These are phyloP conservation scores for Drosophila ustulata DNA, from an alignment of 2,888 invertebrate species.

Conservation along the genomic window DNA sequence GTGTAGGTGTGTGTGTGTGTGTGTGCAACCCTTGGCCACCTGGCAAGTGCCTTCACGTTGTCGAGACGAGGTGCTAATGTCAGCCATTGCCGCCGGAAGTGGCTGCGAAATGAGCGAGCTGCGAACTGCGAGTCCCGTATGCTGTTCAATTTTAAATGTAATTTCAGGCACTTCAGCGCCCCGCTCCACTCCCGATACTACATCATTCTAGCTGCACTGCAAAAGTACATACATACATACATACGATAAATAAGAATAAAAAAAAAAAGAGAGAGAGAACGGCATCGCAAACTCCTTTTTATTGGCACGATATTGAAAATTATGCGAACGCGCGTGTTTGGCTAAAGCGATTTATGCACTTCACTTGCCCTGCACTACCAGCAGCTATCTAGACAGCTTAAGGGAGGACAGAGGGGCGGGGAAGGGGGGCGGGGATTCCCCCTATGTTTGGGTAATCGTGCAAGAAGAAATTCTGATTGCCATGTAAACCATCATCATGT, in stretches of 20 bases:
- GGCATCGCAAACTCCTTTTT: slow-evolving; percentile 50
- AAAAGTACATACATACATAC: too few relatives aligned
- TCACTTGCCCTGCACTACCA: slow-evolving; percentile 19
- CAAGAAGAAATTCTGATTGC: slow-evolving; percentile 53
- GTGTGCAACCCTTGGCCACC: slow-evolving; percentile 39
- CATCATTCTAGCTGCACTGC: neutral
- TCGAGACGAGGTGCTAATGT: slow-evolving; percentile 74
- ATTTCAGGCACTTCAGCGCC: slow-evolving; percentile 53
- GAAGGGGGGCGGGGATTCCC: neutral
- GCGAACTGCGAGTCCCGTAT: slow-evolving; percentile 39
- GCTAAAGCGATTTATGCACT: slow-evolving; percentile 72
- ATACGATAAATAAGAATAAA: neutral
- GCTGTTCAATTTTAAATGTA: slow-evolving; percentile 77
- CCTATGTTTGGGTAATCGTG: slow-evolving; percentile 41
- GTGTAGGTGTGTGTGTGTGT: slow-evolving; percentile 4
- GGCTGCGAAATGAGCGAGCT: slow-evolving; percentile 55
- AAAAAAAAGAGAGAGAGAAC: neutral
- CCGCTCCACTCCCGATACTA: neutral
- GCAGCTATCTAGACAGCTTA: neutral
- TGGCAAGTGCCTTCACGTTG: slow-evolving; percentile 48
- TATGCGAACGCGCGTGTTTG: slow-evolving; percentile 73
- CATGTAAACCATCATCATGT: slow-evolving; percentile 38
- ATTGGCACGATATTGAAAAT: slow-evolving; percentile 78
- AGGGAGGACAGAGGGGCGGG: neutral
- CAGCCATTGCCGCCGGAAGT: slow-evolving; percentile 63